These are phyloP conservation scores for Manis pentadactyla DNA, from an alignment of 2,797 vertebrate species.

Conservation along the genomic window DNA sequence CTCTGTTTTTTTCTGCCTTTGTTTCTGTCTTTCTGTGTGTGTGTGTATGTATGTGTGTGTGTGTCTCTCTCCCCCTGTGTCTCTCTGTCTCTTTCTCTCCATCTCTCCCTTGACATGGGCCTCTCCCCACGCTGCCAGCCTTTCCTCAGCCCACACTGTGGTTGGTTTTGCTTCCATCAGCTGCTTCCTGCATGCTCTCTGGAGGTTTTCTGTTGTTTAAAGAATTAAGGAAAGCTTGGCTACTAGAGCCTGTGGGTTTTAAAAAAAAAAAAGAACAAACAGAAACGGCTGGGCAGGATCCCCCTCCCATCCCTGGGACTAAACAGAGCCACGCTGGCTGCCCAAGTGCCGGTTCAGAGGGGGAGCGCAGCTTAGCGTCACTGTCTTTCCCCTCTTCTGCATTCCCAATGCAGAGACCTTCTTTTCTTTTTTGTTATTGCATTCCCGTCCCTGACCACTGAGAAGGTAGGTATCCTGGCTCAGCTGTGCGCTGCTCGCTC, in stretches of 20 bases:
- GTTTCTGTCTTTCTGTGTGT: neutral
- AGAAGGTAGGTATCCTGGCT: slow-evolving; percentile 99
- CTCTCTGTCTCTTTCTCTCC: slow-evolving; percentile 19
- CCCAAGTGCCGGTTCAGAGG: neutral
- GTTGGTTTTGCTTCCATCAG: slow-evolving; percentile 83
- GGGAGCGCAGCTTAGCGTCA: slow-evolving; percentile 87
- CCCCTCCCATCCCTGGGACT: neutral
- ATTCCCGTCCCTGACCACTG: slow-evolving; percentile 98
- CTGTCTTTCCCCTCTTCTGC: slow-evolving; percentile 97
- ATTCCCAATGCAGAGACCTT: slow-evolving; percentile 97
- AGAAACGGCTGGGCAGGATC: slow-evolving; percentile 19
- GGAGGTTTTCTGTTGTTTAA: slow-evolving; percentile 80
- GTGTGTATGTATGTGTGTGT: slow-evolving; percentile 3
- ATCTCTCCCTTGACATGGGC: slow-evolving; percentile 43
- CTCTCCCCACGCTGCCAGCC: slow-evolving; percentile 41
- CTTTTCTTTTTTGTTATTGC: slow-evolving; percentile 98
- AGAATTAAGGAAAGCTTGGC: slow-evolving; percentile 63
- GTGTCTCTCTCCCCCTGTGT: slow-evolving; percentile 58
- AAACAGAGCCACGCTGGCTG: slow-evolving; percentile 2
- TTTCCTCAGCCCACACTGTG: slow-evolving; percentile 55
- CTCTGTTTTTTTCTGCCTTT: neutral
- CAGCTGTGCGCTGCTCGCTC: slow-evolving; percentile 88
- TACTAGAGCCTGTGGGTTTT: slow-evolving; percentile 36
- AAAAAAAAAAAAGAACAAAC: slow-evolving; percentile 23
- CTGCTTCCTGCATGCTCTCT: slow-evolving; percentile 87